phyloP scores from a whole-genome alignment of 2,888 invertebrate genomes.

The Torymus texanus region DNA sequence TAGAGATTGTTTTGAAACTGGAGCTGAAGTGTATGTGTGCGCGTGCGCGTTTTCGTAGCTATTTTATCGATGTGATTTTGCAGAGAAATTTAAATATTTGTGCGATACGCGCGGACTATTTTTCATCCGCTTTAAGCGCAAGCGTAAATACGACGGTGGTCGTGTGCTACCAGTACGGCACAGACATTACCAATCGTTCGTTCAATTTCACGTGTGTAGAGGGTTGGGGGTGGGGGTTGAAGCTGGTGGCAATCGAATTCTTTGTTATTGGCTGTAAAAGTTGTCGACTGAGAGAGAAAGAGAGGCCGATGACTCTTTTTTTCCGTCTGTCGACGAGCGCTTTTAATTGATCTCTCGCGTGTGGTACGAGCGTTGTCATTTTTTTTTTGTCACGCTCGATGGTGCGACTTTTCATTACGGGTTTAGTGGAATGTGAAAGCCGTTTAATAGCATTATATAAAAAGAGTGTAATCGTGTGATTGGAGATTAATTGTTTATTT shows the following conservation, averaged over 20 bases:
- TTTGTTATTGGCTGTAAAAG: constrained; percentile 13
- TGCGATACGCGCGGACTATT: constrained; percentile 2
- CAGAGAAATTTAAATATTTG: constrained; percentile 40
- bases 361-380: too few species aligned
- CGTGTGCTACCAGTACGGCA: background rate
- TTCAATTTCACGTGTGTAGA: background rate
- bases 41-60: background rate
- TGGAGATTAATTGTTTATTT: too few species aligned
- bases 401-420: too few species aligned
- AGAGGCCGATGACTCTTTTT: background rate
- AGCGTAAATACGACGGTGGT: background rate
- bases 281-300: background rate
- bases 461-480: too few species aligned
- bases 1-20: constrained; percentile 36
- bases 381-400: too few species aligned
- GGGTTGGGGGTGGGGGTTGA: too few species aligned
- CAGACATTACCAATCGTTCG: constrained; percentile 1
- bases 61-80: constrained; percentile 28
- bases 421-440: too few species aligned
- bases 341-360: constrained; percentile 1
- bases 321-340: background rate
- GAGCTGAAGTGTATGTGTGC: background rate
- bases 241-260: background rate
- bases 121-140: constrained; percentile 20
- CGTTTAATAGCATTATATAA: too few species aligned